Conservation (phyloP, 2,888 invertebrate genomes). For the Parascotia fuliginaria region DNA sequence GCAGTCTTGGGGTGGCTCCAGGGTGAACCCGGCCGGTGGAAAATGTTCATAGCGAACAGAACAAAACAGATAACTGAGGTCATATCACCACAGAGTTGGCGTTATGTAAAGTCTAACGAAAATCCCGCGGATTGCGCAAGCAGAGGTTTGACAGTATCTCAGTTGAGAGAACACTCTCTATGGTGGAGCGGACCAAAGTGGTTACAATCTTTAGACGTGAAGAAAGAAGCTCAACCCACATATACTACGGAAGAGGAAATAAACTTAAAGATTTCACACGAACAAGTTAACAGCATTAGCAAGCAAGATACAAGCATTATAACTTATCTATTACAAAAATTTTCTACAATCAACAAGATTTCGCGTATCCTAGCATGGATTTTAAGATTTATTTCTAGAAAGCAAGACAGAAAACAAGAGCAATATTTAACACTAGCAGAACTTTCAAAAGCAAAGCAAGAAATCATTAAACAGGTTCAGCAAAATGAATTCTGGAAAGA, state of each 20-base stretch:
- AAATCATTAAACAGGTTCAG: no score
- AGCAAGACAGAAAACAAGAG: no score
- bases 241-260: no score
- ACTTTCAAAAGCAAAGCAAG: no score
- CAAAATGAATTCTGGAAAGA: no score
- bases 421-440: background rate
- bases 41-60: background rate
- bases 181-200: slow-evolving; percentile 5
- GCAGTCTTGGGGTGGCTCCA: background rate
- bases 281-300: no score
- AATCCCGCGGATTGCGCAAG: slow-evolving; percentile 10
- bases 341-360: no score
- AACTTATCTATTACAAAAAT: no score
- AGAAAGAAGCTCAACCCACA: no score
- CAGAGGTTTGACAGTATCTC: background rate
- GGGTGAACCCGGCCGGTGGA: background rate
- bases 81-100: background rate
- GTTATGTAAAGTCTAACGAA: slow-evolving; percentile 6
- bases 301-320: no score
- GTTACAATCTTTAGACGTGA: background rate
- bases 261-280: no score
- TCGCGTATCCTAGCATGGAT: background rate
- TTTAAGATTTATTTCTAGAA: background rate
- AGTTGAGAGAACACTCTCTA: background rate
- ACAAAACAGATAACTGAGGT: slow-evolving; percentile 2